A percentile compares a stretch with the other conserved stretches of the same genome.
These are phyloP conservation scores for Forbesichthys papilliferus DNA, from an alignment of 2,113 vertebrate species.

Conservation along the genomic window DNA sequence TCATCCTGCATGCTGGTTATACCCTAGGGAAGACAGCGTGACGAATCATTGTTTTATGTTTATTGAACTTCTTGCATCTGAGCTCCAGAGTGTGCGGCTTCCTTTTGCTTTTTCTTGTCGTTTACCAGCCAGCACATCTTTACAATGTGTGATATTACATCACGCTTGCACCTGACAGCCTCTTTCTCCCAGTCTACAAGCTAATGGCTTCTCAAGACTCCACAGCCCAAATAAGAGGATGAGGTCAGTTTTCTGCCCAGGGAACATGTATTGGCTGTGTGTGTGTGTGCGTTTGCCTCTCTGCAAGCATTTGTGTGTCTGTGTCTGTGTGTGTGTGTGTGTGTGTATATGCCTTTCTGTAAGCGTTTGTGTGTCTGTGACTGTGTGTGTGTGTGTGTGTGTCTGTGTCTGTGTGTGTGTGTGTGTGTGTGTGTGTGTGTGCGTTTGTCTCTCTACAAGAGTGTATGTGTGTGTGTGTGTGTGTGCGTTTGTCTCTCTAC, in stretches of 20 bases:
- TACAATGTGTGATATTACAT: not conserved
- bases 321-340: not conserved
- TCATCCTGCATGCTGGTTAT: too few species aligned
- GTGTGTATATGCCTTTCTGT: not conserved
- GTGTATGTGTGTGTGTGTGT: not conserved
- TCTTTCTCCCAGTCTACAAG: not conserved
- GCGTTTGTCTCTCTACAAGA: not conserved
- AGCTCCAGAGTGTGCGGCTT: too few species aligned
- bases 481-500: not conserved
- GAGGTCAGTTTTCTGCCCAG: not conserved
- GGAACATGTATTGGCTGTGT: not conserved
- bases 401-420: not conserved
- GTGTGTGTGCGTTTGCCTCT: not conserved
- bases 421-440: not conserved
- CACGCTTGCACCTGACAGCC: slow-evolving; percentile 4
- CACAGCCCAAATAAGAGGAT: slow-evolving; percentile 6
- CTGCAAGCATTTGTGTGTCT: not conserved
- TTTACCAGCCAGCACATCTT: too few species aligned
- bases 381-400: slow-evolving; percentile 24
- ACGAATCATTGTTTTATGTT: too few species aligned
- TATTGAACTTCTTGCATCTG: too few species aligned
- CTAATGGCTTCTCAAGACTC: slow-evolving; percentile 5
- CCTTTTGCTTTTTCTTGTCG: too few species aligned
- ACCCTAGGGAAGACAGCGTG: too few species aligned
- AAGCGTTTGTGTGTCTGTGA: not conserved